These are phyloP conservation scores for Nephila pilipes DNA, from an alignment of 1,140 invertebrate genomes.

Conservation along the genomic window DNA sequence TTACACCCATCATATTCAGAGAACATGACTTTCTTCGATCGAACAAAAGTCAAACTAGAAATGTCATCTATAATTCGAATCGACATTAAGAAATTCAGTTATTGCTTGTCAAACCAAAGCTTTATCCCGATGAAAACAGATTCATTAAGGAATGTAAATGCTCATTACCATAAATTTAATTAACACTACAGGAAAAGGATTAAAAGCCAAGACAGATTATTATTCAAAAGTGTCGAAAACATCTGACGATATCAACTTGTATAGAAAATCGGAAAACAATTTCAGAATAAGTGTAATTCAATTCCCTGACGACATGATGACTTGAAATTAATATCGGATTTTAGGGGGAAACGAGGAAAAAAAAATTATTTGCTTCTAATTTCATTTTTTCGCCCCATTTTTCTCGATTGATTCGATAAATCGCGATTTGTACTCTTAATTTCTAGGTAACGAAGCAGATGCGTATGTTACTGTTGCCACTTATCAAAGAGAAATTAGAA, in stretches of 20 bases:
- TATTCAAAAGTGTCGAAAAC: constrained; percentile 15
- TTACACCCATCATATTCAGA: too few species aligned
- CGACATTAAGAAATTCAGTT: neutral
- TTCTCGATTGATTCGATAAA: neutral
- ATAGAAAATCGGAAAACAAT: constrained; percentile 35
- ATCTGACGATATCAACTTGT: neutral
- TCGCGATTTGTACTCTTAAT: neutral
- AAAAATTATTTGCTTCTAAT: neutral
- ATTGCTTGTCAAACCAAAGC: neutral
- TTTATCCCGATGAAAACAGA: neutral
- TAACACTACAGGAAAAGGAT: neutral
- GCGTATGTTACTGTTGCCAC: neutral
- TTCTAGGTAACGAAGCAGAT: neutral
- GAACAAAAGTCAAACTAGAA: too few species aligned
- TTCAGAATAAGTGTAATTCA: constrained; percentile 5
- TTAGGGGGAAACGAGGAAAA: neutral
- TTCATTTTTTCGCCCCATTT: neutral
- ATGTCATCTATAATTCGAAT: too few species aligned
- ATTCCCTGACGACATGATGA: constrained; percentile 2
- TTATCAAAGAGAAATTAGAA: constrained; percentile 22
- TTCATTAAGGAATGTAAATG: neutral
- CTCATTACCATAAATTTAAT: constrained; percentile 5
- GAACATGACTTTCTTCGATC: too few species aligned
- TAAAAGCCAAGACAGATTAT: neutral
- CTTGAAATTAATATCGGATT: neutral